phyloP scores from a whole-genome alignment of 2,113 vertebrate species.

The Urocitellus parryii region DNA sequence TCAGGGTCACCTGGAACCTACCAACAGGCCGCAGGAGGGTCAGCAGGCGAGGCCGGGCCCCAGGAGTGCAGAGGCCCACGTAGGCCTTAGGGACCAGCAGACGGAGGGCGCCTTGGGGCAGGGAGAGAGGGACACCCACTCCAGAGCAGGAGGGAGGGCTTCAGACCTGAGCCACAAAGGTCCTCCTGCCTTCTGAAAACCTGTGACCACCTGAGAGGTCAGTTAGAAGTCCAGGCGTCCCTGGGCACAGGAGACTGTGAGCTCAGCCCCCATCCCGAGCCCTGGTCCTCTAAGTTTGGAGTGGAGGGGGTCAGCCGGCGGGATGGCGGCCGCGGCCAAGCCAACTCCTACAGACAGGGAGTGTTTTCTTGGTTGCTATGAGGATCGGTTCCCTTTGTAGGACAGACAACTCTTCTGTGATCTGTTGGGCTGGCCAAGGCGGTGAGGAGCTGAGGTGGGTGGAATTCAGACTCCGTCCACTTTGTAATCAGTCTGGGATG shows the following conservation, averaged over 20 bases:
- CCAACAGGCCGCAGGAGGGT: background rate
- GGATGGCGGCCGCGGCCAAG: no score
- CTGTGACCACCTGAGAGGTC: background rate
- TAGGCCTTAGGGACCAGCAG: background rate
- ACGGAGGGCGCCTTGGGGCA: background rate
- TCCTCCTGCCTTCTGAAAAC: background rate
- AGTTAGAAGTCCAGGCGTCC: background rate
- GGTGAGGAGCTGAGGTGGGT: background rate
- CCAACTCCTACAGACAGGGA: no score
- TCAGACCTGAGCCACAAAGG: background rate
- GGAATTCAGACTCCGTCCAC: background rate
- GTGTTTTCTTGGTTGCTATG: slow-evolving; percentile 1
- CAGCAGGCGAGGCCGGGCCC: no score
- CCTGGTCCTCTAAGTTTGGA: background rate
- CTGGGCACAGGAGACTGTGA: background rate
- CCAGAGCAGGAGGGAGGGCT: background rate
- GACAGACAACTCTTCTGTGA: background rate
- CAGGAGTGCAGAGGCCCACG: no score
- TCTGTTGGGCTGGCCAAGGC: background rate
- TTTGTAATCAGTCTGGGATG: background rate
- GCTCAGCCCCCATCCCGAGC: background rate
- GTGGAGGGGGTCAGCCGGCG: background rate
- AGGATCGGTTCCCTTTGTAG: background rate
- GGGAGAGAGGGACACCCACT: background rate
- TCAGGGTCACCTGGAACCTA: background rate